Evolutionary conservation across 2,888 invertebrate species (phyloP), one percentile per base, ranked within the genome.

Genomic region (Leptinotarsa peninsularis): DNA sequence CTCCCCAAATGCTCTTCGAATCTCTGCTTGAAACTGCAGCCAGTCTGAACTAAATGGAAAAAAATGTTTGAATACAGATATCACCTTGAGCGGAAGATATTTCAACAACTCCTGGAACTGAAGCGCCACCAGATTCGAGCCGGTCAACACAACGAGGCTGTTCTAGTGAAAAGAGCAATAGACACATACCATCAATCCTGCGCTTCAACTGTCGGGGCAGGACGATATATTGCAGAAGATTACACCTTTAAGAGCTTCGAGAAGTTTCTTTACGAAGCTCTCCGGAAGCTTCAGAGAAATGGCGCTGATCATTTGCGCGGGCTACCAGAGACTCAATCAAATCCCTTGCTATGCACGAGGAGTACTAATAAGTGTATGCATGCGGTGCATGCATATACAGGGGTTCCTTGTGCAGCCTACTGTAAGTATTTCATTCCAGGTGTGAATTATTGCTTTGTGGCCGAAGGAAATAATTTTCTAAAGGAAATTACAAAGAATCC

Each of bases 111-210:
- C 74, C 90, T 98, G 84, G 98, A 98, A 86, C 89, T 98, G 71
- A 98, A 98, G 88, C 91, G 97, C 71, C 91, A 96, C 80, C 98
- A 98, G 89, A 97, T 98, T 83, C 93, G 97, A 83, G 95, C 96
- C 50, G 96, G 95, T 68, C 94, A 95, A 88, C 91, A 95, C 60
- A 96, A 97, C 84, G 97, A 97, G 88, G 93, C 95, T 49, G 93
- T 96, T 71, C 89, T 97, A 17, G 95, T 97, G 2, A 97, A 97
- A 87, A 91, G 97, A 82, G 93, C 97, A 75, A 94, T 96, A 60
- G 96, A 96, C 80, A 93, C 93, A 81, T 96, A 95, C 84, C 93
- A 94, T 85, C 93, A 93, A 89, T 94, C 95, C 3, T 94, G 94
- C 82, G 90, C 94, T 63, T 90, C 91, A 71, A 92, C 90, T 84